These are phyloP conservation scores for Indicator maculatus DNA, from an alignment of 2,113 vertebrate species.

Conservation along the genomic window DNA sequence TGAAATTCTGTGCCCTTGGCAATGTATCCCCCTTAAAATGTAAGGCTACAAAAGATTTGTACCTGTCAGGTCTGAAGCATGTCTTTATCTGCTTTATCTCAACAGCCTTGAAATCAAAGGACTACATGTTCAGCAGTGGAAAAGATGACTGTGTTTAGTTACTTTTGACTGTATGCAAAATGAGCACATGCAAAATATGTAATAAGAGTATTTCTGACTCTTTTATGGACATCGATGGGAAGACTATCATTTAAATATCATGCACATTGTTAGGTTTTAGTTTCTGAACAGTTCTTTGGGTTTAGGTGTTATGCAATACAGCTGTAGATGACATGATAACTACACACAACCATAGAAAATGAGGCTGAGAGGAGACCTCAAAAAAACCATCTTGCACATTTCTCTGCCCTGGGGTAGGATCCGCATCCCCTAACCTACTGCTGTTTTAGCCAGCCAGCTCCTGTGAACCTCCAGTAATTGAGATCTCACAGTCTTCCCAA, in stretches of 20 bases:
- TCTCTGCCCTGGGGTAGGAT: neutral
- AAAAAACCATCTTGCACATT: neutral
- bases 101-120: conserved; percentile 55
- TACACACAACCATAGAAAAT: neutral
- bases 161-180: neutral
- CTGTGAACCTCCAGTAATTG: neutral
- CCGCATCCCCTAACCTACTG: neutral
- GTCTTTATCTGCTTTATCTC: conserved; percentile 52
- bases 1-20: neutral
- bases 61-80: conserved; percentile 46
- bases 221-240: neutral
- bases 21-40: neutral
- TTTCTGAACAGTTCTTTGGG: neutral
- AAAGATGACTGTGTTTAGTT: conserved; percentile 7
- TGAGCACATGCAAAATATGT: neutral
- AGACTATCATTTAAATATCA: neutral
- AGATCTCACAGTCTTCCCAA: neutral
- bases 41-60: conserved; percentile 57
- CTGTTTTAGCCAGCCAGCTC: neutral
- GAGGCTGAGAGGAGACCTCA: neutral
- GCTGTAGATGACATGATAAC: neutral
- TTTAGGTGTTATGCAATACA: neutral
- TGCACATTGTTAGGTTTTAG: neutral
- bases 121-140: conserved; percentile 2
- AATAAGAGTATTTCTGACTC: neutral